These are phyloP conservation scores for Rhinichthys osculus DNA, from an alignment of 2,797 vertebrate genomes.

Conservation along the genomic window DNA sequence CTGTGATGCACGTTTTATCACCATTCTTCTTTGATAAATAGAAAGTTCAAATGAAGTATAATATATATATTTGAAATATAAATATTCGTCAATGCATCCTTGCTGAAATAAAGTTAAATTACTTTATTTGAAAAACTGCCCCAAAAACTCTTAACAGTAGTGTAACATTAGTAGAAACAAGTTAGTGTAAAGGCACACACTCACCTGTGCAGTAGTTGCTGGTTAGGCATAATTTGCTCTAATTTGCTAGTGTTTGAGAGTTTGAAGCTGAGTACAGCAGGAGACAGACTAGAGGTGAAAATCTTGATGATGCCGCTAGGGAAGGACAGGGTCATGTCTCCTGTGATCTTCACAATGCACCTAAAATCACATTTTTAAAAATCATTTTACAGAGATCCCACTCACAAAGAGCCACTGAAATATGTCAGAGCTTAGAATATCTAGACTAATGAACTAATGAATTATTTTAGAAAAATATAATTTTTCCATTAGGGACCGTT, in stretches of 20 bases:
- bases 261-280: slow-evolving; percentile 91
- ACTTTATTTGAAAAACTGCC: background rate
- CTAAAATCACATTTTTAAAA: slow-evolving; percentile 69
- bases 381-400: background rate
- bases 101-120: background rate
- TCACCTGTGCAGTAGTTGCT: slow-evolving; percentile 92
- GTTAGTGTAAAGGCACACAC: background rate
- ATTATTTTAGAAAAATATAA: background rate
- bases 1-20: background rate
- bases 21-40: background rate
- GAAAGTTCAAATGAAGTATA: background rate
- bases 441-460: background rate
- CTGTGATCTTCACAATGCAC: slow-evolving; percentile 99
- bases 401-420: background rate
- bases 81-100: background rate
- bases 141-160: background rate
- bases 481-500: background rate
- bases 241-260: slow-evolving; percentile 91
- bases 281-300: slow-evolving; percentile 93
- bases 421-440: background rate
- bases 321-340: slow-evolving; percentile 97
- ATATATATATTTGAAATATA: background rate
- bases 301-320: slow-evolving; percentile 97
- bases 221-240: slow-evolving; percentile 96
- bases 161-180: background rate